Base-by-base conservation (phyloP, 2,113 vertebrate species). In the Sebastes fasciatus region DNA sequence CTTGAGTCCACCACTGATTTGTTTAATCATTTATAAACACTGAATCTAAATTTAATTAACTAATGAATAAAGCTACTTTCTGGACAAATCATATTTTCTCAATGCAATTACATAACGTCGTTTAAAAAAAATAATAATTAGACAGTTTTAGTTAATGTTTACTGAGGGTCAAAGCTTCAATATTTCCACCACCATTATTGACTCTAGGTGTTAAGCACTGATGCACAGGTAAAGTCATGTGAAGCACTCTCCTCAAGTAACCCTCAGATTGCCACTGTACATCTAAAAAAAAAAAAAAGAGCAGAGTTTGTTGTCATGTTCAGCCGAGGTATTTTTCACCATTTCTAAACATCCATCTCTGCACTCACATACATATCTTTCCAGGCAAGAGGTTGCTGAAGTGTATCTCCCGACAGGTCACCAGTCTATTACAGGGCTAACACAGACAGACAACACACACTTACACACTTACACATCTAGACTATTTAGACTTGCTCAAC, bases 401-500 rank as follows among this genome's bases (percentile, higher is more conserved):
- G 76, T 77, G 5, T 51, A 14, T 43, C 49, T 11, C n/a, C n/a
- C 46, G 57, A 65, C 69, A 67, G 70, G 72, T 62, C 61, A n/a
- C 14, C 54, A 40, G 54, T 51, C 8, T 63, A 34, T 34, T 70
- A 19, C 49, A 54, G 5, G 43, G 34, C 45, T 65, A 77, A 70
- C 58, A 23, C 48, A 65, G 60, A 76, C 43, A 68, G 52, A 52
- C 67, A 70, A 5, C 17, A 34, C 49, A 17, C 34, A 72, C 61
- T 54, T 6, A 82, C 65, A 82, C 65, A n/a, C 71, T 54, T n/a
- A 71, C 70, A 76, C 73, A 64, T 66, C 26, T 34, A 66, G 68
- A 77, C 72, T 68, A 65, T 70, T 74, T 57, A 10, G 55, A 82
- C 43, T 43, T 62, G n/a, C 82, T 87, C 82, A 83, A 4, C n/a